Evolutionary conservation across 2,113 vertebrate genomes (phyloP).

Genomic region (Menidia beryllina): DNA sequence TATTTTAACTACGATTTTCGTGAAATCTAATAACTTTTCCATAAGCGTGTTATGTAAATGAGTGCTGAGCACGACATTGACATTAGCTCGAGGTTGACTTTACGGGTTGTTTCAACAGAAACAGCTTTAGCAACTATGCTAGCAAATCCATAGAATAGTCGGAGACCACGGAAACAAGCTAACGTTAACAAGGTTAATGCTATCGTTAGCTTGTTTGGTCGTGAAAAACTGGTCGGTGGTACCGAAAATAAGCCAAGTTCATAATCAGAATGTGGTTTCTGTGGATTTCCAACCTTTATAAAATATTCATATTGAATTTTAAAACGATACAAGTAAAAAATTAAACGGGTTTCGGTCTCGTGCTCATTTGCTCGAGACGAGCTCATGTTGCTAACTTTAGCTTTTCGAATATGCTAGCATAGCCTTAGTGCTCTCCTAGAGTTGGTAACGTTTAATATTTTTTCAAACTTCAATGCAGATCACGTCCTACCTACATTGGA

Average conservation of each 20-base stretch:
- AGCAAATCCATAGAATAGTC: slow-evolving; percentile 57
- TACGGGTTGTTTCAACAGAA: neutral
- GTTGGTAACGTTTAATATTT: slow-evolving; percentile 8
- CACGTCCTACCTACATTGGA: fast-evolving
- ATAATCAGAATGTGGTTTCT: fast-evolving
- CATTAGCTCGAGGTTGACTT: fast-evolving
- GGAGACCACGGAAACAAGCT: slow-evolving; percentile 44
- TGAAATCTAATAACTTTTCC: fast-evolving
- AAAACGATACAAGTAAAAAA: fast-evolving
- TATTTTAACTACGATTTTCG: neutral
- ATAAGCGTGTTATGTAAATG: fast-evolving
- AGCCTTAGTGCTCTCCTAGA: slow-evolving; percentile 40
- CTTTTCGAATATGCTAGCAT: slow-evolving; percentile 35
- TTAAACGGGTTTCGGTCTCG: neutral
- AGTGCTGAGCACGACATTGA: fast-evolving
- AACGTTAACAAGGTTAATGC: slow-evolving; percentile 61
- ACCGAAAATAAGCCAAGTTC: neutral
- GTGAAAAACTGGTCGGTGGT: slow-evolving; percentile 24
- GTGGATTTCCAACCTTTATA: fast-evolving
- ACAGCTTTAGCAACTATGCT: slow-evolving; percentile 12
- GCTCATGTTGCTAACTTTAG: slow-evolving; percentile 50
- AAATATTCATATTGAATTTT: fast-evolving
- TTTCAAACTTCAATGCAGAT: neutral
- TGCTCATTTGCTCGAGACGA: neutral
- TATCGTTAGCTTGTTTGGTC: slow-evolving; percentile 44